Percentiles rank a stretch among this genome's conserved stretches.
Conservation (phyloP, 2,888 invertebrate species). For the Plagiodera versicolora region DNA sequence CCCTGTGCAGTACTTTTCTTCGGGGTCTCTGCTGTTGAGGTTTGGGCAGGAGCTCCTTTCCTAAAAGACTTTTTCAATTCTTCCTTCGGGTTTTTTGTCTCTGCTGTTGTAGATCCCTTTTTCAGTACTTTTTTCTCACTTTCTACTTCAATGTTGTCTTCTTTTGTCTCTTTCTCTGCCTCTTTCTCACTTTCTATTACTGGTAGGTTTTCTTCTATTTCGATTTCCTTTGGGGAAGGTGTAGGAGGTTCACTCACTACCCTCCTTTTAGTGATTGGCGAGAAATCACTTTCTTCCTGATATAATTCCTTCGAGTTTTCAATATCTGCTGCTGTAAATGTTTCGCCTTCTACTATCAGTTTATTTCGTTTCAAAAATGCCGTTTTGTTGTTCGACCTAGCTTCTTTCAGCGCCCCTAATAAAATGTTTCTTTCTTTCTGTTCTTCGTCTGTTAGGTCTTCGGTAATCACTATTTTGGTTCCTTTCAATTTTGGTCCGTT, state of each 20-base stretch:
- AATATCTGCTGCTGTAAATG: neutral
- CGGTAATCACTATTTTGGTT: neutral
- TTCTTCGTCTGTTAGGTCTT: slow-evolving; percentile 1
- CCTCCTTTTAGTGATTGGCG: neutral
- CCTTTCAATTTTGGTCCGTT: slow-evolving; percentile 1
- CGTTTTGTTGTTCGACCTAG: neutral
- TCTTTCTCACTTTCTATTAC: neutral
- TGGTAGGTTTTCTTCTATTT: slow-evolving; percentile 5
- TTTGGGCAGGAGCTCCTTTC: neutral
- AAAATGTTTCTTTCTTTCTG: neutral
- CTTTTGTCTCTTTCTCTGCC: neutral
- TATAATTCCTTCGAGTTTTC: neutral
- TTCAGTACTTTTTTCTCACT: slow-evolving; percentile 2
- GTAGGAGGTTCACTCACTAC: slow-evolving; percentile 5
- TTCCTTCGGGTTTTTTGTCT: neutral
- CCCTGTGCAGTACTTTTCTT: neutral
- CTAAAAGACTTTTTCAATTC: neutral
- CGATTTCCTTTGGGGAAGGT: slow-evolving; percentile 1
- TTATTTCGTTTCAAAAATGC: slow-evolving; percentile 3
- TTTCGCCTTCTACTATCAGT: neutral
- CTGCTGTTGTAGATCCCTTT: neutral
- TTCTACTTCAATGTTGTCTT: no score
- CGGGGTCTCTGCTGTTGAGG: neutral
- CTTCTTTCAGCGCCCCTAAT: slow-evolving; percentile 6
- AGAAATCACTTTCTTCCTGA: slow-evolving; percentile 2